These are phyloP conservation scores for Poeciliopsis occidentalis DNA, from an alignment of 2,113 vertebrate species.

Conservation along the genomic window DNA sequence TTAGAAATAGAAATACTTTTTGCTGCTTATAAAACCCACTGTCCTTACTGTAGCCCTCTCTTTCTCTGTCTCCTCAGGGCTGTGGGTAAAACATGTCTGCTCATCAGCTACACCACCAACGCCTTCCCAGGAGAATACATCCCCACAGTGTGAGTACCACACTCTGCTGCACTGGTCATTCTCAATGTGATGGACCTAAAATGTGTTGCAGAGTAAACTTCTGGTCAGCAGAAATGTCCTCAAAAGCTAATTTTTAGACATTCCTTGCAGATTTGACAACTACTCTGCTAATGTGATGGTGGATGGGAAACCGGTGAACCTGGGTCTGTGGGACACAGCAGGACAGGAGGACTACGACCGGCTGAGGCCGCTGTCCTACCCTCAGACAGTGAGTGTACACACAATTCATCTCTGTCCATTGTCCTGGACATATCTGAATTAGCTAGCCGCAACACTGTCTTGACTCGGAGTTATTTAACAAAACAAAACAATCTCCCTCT, in stretches of 20 bases:
- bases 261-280: slow-evolving; percentile 90
- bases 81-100: slow-evolving; percentile 98
- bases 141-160: slow-evolving; percentile 93
- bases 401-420: background rate
- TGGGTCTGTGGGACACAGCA: slow-evolving; percentile 97
- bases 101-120: slow-evolving; percentile 99
- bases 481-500: slow-evolving; percentile 37
- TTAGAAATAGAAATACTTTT: no score
- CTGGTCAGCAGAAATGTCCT: slow-evolving; percentile 64
- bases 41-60: no score
- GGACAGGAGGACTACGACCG: slow-evolving; percentile 99
- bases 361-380: slow-evolving; percentile 94
- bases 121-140: slow-evolving; percentile 98
- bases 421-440: slow-evolving; percentile 18
- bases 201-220: slow-evolving; percentile 33
- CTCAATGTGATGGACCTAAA: no score
- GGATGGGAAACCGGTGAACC: slow-evolving; percentile 96
- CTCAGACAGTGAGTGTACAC: slow-evolving; percentile 86
- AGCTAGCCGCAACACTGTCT: background rate
- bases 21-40: background rate
- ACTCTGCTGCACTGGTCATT: background rate
- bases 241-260: background rate
- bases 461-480: slow-evolving; percentile 10
- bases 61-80: slow-evolving; percentile 79
- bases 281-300: slow-evolving; percentile 99